A percentile compares a stretch with the other conserved stretches of the same genome.
These are phyloP conservation scores for Asbolus verrucosus DNA, from an alignment of 1,140 invertebrate species.

Conservation along the genomic window DNA sequence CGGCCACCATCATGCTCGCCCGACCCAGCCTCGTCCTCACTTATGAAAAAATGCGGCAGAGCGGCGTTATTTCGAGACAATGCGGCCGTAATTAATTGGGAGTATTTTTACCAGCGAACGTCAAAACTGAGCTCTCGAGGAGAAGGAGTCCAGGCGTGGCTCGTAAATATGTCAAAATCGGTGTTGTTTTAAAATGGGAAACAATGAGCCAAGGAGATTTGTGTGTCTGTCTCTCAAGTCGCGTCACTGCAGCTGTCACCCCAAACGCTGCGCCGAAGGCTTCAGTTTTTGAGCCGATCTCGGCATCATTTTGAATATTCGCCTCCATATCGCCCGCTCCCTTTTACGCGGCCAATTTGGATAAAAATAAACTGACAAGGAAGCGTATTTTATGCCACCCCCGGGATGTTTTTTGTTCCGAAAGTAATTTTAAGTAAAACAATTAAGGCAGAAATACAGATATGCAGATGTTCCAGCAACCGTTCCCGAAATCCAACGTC, in stretches of 20 bases:
- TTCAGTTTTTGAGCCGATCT: constrained; percentile 45
- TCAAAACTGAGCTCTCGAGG: constrained; percentile 47
- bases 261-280: constrained; percentile 25
- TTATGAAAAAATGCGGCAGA: constrained; percentile 5
- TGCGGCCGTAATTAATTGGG: constrained; percentile 48
- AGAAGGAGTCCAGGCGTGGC: constrained; percentile 50
- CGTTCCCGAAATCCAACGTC: constrained; percentile 1
- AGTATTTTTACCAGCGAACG: constrained; percentile 54
- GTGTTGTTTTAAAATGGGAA: constrained; percentile 62
- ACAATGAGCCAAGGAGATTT: constrained; percentile 61
- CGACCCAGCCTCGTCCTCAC: too few relatives aligned
- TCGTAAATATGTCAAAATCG: constrained; percentile 62
- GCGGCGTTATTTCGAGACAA: constrained; percentile 25
- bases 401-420: constrained; percentile 50
- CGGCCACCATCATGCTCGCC: too few relatives aligned
- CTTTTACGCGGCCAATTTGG: constrained; percentile 47
- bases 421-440: constrained; percentile 53
- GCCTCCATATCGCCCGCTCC: constrained; percentile 35
- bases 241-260: constrained; percentile 59
- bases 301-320: constrained; percentile 53
- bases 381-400: constrained; percentile 52
- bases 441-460: constrained; percentile 43
- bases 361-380: constrained; percentile 53
- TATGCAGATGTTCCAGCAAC: constrained; percentile 26
- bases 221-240: constrained; percentile 58